A percentile compares a stretch with the other conserved stretches of the same genome.
phyloP scores from a whole-genome alignment of 1,140 invertebrate genomes.

The Acromyrmex heyeri region DNA sequence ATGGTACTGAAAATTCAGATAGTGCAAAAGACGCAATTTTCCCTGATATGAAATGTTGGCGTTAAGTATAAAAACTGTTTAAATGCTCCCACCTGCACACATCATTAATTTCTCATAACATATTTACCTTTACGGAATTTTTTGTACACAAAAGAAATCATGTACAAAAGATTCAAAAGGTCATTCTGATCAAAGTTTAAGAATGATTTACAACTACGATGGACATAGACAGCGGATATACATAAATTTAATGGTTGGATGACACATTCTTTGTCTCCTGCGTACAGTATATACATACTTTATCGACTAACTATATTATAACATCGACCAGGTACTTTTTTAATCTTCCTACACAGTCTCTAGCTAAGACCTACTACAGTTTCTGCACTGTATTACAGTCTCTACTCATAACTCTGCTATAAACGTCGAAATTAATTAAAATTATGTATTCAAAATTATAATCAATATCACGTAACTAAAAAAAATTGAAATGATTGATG shows the following conservation, averaged over 20 bases:
- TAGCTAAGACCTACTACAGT: slow-evolving; percentile 41
- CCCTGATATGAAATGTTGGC: neutral
- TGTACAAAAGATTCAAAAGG: slow-evolving; percentile 37
- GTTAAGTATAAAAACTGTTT: neutral
- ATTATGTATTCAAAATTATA: neutral
- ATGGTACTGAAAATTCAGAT: neutral
- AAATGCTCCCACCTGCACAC: neutral
- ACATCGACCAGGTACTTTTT: slow-evolving; percentile 20
- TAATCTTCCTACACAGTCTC: neutral
- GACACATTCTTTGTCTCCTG: slow-evolving; percentile 47
- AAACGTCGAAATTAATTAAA: neutral
- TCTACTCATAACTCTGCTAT: neutral
- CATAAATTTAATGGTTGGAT: slow-evolving; percentile 41
- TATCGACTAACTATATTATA: slow-evolving; percentile 35
- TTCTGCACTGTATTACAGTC: slow-evolving; percentile 8
- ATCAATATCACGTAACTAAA: neutral
- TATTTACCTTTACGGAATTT: slow-evolving; percentile 23
- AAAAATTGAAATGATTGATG: slow-evolving; percentile 27
- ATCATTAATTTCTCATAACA: slow-evolving; percentile 10
- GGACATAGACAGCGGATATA: slow-evolving; percentile 27
- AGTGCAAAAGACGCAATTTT: slow-evolving; percentile 13
- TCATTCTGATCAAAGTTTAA: neutral
- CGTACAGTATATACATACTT: slow-evolving; percentile 19
- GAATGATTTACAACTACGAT: neutral
- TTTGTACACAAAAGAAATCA: slow-evolving; percentile 19